Base-by-base conservation (phyloP, 2,888 invertebrate genomes). In the Idaea straminata region DNA sequence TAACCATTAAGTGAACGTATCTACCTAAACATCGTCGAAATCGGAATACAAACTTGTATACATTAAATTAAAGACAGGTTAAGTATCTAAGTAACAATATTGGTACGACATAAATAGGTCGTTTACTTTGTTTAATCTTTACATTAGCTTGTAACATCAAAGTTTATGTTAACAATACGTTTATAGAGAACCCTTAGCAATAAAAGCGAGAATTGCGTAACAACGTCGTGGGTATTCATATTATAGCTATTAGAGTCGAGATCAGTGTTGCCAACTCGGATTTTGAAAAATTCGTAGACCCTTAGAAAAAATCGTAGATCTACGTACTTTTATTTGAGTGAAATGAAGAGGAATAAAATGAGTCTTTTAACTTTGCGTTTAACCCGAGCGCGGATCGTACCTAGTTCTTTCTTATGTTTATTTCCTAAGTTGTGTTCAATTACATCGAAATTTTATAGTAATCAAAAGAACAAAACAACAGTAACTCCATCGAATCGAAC, bases 231-330 rank as follows among this genome's bases (percentile, higher is more conserved):
- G 47, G 47, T 47, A 47, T 47, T 47, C 47, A 60, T 64, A 64
- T 66, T 57, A 67, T 57, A 62, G 63, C 63, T 67, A 63, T 65
- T 65, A 67, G 66, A 65, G 66, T 62, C 66, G 67, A n/a, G n/a
- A n/a, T n/a, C n/a, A n/a, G n/a, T n/a, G n/a, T n/a, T n/a, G n/a
- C n/a, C n/a, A n/a, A n/a, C n/a, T n/a, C n/a, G n/a, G n/a, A n/a
- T n/a, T n/a, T n/a, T n/a, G n/a, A n/a, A n/a, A n/a, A n/a, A n/a
- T n/a, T n/a, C n/a, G n/a, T n/a, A n/a, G n/a, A n/a, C n/a, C n/a
- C n/a, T n/a, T n/a, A n/a, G n/a, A n/a, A n/a, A n/a, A n/a, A n/a
- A n/a, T n/a, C n/a, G n/a, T n/a, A n/a, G n/a, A n/a, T n/a, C n/a
- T n/a, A n/a, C n/a, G n/a, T n/a, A n/a, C n/a, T n/a, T n/a, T n/a